Evolutionary conservation across 2,888 invertebrate species (phyloP), one percentile per base, ranked within the genome.

Genomic region (Aleiodes leptofemur): DNA sequence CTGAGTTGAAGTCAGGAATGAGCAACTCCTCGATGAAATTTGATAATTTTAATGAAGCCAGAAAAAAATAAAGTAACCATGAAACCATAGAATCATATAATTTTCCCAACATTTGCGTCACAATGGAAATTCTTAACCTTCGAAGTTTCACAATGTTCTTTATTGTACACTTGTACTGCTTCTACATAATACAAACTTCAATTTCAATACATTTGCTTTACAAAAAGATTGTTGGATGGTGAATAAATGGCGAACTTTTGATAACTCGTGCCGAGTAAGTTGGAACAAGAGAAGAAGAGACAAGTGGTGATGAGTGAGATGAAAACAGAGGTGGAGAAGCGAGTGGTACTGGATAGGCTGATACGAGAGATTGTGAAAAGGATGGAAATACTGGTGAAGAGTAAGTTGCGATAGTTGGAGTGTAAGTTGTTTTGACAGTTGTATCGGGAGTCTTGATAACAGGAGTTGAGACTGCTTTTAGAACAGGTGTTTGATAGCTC

Each of bases 231-330:
- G 55, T 55, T 9, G 13, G 16, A 7, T 55, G 14, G 14, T n/a
- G 55, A 16, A 16, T n/a, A 55, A 55, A 16, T 8, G 14, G 14
- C 8, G 14, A 14, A 14, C 14, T 55, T 55, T 16, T n/a, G 16
- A 16, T n/a, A 1, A 59, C 13, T 59, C n/a, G 23, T 66, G 43
- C 14, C 16, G 66, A 34, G 23, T 9, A 14, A 16, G 43, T 48
- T 55, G 55, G 66, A 48, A 50, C 66, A 23, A 68, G 14, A 11
- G 55, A 31, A n/a, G 51, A 53, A 5, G 31, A 34, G 55, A 29
- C 53, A 29, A 69, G 5, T 29, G 55, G 69, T 11, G 69, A 29
- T 31, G 69, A 69, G 31, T 69, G 23, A 38, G 51, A 55, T 34
- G 69, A 69, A n/a, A 69, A 23, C n/a, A 69, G 14, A 13, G 55